Percentiles rank a stretch among this genome's conserved stretches.
phyloP scores from a whole-genome alignment of 2,113 vertebrate species.

The Genyomyrus donnyi region DNA sequence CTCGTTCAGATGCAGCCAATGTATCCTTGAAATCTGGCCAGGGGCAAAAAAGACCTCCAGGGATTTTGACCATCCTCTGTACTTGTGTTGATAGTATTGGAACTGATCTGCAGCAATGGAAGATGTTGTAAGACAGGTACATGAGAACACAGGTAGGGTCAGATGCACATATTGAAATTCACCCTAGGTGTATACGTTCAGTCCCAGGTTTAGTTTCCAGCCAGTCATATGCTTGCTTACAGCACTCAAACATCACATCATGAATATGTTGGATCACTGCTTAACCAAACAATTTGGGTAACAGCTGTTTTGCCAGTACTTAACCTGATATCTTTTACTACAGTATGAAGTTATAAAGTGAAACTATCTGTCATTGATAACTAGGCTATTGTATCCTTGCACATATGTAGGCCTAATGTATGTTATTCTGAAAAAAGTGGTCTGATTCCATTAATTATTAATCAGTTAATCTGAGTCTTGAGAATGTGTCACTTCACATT shows the following conservation, averaged over 20 bases:
- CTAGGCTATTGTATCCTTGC: background rate
- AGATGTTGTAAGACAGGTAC: background rate
- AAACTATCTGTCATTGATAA: background rate
- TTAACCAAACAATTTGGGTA: background rate
- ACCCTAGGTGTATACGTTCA: background rate
- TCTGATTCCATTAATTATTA: background rate
- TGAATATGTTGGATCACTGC: background rate
- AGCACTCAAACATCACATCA: background rate
- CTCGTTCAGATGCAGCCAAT: background rate
- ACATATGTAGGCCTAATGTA: background rate
- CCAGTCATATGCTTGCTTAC: background rate
- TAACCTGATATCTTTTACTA: background rate
- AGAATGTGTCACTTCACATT: background rate
- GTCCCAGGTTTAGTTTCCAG: background rate
- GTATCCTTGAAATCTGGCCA: background rate
- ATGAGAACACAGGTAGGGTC: background rate
- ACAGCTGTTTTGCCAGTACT: background rate
- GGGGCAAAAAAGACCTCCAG: no score
- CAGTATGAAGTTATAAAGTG: background rate
- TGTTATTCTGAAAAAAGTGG: background rate
- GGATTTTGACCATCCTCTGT: background rate
- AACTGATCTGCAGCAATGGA: background rate
- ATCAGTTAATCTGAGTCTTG: background rate
- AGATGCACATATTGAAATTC: background rate
- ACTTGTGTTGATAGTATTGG: background rate